Evolutionary conservation across 1,140 invertebrate genomes (phyloP).

Genomic region (Neoseiulus cucumeris): DNA sequence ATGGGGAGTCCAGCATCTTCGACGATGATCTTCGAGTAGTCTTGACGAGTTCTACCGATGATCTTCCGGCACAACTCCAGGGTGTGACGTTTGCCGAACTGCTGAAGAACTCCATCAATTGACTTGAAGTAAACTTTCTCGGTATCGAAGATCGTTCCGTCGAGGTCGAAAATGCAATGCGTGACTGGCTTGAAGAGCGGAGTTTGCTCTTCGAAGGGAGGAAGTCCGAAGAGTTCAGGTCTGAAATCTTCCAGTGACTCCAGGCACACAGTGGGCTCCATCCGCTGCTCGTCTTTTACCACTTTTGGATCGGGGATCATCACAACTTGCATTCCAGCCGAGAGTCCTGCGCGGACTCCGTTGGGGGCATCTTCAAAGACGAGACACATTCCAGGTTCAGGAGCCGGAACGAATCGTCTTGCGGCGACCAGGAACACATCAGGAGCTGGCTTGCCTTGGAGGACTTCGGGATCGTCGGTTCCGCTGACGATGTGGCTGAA

Average conservation of each 20-base stretch:
- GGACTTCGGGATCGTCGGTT: conserved; percentile 66
- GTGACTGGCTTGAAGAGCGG: too few relatives aligned
- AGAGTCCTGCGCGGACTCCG: conserved; percentile 27
- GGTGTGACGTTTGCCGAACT: conserved; percentile 48
- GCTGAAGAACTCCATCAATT: conserved; percentile 40
- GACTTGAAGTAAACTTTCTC: conserved; percentile 49
- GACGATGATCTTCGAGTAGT: conserved; percentile 43
- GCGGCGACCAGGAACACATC: conserved; percentile 78
- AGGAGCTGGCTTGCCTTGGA: conserved; percentile 71
- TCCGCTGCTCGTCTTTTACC: conserved; percentile 12
- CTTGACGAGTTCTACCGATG: conserved; percentile 47
- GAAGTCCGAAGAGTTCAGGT: conserved; percentile 66
- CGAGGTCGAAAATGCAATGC: conserved; percentile 65
- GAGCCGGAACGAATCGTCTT: conserved; percentile 38
- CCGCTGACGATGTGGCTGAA: conserved; percentile 68
- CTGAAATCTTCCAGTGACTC: conserved; percentile 54
- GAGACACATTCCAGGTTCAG: conserved; percentile 33
- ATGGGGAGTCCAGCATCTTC: conserved; percentile 44
- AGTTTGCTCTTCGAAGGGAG: conserved; percentile 32
- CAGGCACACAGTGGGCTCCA: conserved; percentile 39
- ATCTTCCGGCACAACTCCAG: conserved; percentile 48
- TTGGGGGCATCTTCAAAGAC: conserved; percentile 35
- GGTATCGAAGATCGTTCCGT: conserved; percentile 53
- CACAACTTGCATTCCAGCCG: conserved; percentile 23
- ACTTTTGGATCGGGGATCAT: conserved; percentile 26